Evolutionary conservation across 2,113 vertebrate species (phyloP).

Genomic region (Rhinichthys klamathensis): DNA sequence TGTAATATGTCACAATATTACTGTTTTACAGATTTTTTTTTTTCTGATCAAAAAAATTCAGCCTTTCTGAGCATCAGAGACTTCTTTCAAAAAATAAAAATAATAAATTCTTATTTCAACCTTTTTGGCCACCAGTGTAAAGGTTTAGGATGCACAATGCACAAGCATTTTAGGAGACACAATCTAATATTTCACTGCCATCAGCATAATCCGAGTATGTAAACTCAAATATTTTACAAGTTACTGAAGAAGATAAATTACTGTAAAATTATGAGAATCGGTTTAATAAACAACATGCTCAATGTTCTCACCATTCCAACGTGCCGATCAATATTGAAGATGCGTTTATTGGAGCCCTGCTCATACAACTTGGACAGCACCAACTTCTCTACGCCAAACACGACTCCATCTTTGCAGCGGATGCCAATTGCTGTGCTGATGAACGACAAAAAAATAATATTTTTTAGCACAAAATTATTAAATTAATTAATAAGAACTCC

Average conservation of each 20-base stretch:
- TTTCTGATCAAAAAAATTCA: neutral
- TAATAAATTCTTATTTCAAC: too few species aligned
- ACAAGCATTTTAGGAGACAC: neutral
- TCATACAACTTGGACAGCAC: slow-evolving; percentile 99
- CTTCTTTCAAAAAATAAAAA: neutral
- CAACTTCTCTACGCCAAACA: slow-evolving; percentile 97
- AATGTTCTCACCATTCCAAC: slow-evolving; percentile 90
- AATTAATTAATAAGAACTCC: neutral
- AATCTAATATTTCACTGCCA: neutral
- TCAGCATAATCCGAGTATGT: neutral
- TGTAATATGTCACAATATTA: neutral
- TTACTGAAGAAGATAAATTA: too few species aligned
- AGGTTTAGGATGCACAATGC: neutral
- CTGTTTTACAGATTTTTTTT: neutral
- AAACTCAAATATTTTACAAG: neutral
- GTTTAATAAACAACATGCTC: neutral
- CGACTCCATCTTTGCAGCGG: slow-evolving; percentile 95
- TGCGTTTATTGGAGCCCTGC: slow-evolving; percentile 95
- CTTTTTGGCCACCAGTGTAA: too few species aligned
- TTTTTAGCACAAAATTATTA: neutral
- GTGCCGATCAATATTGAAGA: slow-evolving; percentile 97
- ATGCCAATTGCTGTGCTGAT: slow-evolving; percentile 94
- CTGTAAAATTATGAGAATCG: neutral
- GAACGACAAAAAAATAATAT: neutral
- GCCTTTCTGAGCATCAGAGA: neutral